Evolutionary conservation across 2,888 invertebrate species (phyloP), one percentile per base, ranked within the genome.

Genomic region (Rhyacophila evoluta): DNA sequence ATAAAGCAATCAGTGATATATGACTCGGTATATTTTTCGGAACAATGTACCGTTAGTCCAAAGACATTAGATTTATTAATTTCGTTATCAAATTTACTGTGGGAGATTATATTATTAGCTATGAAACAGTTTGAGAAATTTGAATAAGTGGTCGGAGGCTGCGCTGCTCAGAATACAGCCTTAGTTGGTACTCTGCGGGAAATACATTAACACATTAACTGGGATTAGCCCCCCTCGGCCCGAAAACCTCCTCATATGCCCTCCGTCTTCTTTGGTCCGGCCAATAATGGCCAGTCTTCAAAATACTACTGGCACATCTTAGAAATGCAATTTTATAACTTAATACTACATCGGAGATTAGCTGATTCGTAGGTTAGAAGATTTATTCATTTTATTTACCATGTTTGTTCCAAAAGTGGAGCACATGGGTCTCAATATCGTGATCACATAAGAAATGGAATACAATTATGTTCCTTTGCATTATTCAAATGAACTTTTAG

Each of bases 161-260:
- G 11, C 33, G 33, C 28, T 69, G 69, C 33, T 69, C 69, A n/a
- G 69, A 33, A 69, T 69, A 69, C 4, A 33, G 69, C 69, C 29
- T 69, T 69, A 69, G 12, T 55, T 55, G 55, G 55, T 71, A 33
- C 71, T 71, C 71, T 36, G 29, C 29, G 33, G 37, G 71, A 71
- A 71, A 71, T 71, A 71, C 71, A 71, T 71, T 71, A 71, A 71
- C 71, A 71, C 71, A 71, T 71, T 71, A 71, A 71, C 71, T 36
- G 71, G 71, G 71, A 33, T 71, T 71, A 71, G 33, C 71, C 15
- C 71, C 19, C 37, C 19, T 37, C 15, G 5, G 28, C 33, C 71
- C 12, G 12, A n/a, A 1, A 3, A 4, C 71, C 71, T 71, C 71
- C 36, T 12, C 11, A 33, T 6, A 69, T 19, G 11, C n/a, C 8